Conservation (phyloP, 2,113 vertebrate species). For the Pitta sordida region DNA sequence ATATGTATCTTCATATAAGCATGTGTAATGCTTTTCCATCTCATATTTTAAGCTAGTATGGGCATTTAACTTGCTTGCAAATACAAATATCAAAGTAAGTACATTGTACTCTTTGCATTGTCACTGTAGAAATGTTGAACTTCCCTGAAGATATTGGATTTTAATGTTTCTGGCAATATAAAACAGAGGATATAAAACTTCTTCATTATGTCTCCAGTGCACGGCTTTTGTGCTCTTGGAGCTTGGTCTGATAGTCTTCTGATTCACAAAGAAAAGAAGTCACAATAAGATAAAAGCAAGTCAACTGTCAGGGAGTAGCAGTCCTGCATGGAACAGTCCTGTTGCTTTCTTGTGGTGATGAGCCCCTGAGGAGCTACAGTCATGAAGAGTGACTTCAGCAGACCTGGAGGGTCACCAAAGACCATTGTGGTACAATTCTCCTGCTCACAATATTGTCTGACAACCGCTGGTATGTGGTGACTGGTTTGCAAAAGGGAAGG, state of each 20-base stretch:
- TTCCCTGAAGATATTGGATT: neutral
- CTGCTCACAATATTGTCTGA: neutral
- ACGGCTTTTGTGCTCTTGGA: neutral
- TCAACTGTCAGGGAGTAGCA: neutral
- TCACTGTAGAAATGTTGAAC: neutral
- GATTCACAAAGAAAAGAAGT: neutral
- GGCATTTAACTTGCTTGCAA: neutral
- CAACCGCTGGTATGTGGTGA: rapidly evolving
- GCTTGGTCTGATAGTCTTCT: neutral
- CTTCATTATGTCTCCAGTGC: neutral
- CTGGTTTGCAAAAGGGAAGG: neutral
- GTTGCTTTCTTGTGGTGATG: neutral
- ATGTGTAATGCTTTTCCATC: neutral
- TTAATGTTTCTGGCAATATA: neutral
- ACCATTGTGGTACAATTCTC: rapidly evolving
- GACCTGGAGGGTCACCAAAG: neutral
- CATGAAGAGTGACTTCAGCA: neutral
- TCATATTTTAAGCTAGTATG: neutral
- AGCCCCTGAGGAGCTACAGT: neutral
- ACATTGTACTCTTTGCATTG: neutral
- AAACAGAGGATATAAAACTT: neutral
- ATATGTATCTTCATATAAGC: neutral
- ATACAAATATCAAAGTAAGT: neutral
- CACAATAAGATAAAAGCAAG: neutral
- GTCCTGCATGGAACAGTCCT: neutral